These are phyloP conservation scores for Bedellia somnulentella DNA, from an alignment of 2,888 invertebrate species.

Conservation along the genomic window DNA sequence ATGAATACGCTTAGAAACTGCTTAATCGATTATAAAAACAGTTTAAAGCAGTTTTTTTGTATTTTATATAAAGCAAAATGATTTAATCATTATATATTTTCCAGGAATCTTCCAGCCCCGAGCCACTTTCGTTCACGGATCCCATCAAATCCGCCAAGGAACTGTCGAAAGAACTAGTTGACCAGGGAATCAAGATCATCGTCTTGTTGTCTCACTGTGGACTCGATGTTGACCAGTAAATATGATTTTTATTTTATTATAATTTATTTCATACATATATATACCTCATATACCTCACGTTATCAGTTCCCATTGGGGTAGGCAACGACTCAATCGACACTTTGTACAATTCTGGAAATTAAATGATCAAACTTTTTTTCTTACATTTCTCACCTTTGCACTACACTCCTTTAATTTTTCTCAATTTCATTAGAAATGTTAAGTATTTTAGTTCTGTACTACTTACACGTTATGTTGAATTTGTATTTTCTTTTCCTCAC, in stretches of 20 bases:
- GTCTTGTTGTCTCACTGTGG: constrained; percentile 84
- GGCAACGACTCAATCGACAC: neutral
- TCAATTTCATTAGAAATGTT: no score
- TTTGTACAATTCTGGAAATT: neutral
- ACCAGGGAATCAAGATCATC: constrained; percentile 73
- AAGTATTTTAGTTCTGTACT: no score
- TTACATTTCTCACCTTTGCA: neutral
- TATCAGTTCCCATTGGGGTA: neutral
- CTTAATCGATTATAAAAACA: no score
- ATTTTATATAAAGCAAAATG: no score
- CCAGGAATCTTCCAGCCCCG: constrained; percentile 66
- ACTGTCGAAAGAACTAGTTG: constrained; percentile 63
- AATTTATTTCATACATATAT: neutral
- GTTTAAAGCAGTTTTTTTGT: no score
- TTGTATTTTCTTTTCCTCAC: no score
- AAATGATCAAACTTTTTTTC: neutral
- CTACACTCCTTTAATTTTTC: neutral
- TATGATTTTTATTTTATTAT: constrained; percentile 5
- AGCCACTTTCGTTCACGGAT: constrained; percentile 66
- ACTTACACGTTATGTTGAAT: no score
- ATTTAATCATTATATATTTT: no score
- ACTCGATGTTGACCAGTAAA: constrained; percentile 64
- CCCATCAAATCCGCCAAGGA: constrained; percentile 65
- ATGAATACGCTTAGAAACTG: no score
- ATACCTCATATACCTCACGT: neutral